Evolutionary conservation across 2,888 invertebrate genomes (phyloP), one percentile per base, ranked within the genome.

Genomic region (Eristalinus aeneus): DNA sequence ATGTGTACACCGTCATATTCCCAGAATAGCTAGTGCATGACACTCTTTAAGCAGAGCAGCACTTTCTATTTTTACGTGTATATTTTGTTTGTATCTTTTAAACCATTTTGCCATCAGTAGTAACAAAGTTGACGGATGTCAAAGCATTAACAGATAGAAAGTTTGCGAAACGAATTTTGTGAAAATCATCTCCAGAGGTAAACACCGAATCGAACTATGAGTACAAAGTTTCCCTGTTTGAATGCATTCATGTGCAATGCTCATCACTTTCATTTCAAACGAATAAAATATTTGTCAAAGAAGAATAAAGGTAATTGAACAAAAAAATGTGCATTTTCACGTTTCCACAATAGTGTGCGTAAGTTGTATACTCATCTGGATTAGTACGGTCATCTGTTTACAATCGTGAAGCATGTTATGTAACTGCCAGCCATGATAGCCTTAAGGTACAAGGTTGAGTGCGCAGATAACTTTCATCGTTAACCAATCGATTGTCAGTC

Each of bases 391-490:
- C 75, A 80, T 80, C 64, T 80, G 67, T 75, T 75, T 71, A 67
- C 80, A 74, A 3, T 80, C 56, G 31, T 60, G 39, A 34, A 53
- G 64, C 46, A 54, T n/a, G 58, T 76, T 85, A 85, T 77, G 73
- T 85, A 81, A 85, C 32, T 53, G 53, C 32, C 65, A 39, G 58
- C 16, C 9, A 46, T 46, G 9, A 46, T 46, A 46, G 46, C 46
- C 46, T 46, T 46, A 72, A 53, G 61, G 75, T 76, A 72, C 81
- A 85, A 85, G 85, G 85, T 85, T 85, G 85, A 81, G 80, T 85
- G 81, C 76, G 71, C 73, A 73, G 76, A 71, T 76, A 85, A 81
- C 81, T 85, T 85, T 85, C 84, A 85, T 81, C 76, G 76, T 76
- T 72, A 65, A 76, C 72, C 76, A 72, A 85, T 81, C 72, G 73